Conservation (phyloP, 2,888 invertebrate species). For the Piscicola geometra region DNA sequence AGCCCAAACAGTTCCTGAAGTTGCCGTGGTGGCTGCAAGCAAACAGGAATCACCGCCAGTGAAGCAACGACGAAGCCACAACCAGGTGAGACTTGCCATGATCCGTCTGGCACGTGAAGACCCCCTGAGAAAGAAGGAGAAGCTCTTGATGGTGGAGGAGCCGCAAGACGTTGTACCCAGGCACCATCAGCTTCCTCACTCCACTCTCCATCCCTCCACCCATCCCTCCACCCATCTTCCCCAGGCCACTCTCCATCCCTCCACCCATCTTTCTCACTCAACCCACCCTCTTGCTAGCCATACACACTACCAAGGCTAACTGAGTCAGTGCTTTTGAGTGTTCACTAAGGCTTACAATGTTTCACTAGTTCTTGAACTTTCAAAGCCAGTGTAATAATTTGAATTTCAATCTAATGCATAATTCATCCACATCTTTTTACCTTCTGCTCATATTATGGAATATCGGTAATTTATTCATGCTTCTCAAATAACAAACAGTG, state of each 20-base stretch:
- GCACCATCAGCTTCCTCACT: background rate
- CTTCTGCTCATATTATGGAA: no score
- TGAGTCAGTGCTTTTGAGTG: no score
- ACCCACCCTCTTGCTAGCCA: no score
- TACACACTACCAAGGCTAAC: no score
- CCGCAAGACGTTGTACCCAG: slow-evolving; percentile 5
- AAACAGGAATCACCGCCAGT: background rate
- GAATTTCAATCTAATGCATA: no score
- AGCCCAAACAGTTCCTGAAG: background rate
- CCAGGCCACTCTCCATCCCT: background rate
- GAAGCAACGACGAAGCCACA: background rate
- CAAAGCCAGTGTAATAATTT: no score
- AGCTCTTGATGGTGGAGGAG: background rate
- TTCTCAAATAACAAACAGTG: no score
- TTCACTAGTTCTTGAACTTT: no score
- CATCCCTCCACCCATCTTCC: background rate
- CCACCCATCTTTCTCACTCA: background rate
- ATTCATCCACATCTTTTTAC: no score
- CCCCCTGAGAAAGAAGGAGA: background rate
- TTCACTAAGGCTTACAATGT: no score
- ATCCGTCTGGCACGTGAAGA: background rate
- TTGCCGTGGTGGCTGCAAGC: background rate
- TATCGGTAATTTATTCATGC: no score
- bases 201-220: background rate
- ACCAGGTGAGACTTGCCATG: background rate